Percentiles rank a stretch among this genome's conserved stretches.
phyloP scores from a whole-genome alignment of 2,113 vertebrate species.

The Eolophus roseicapilla region DNA sequence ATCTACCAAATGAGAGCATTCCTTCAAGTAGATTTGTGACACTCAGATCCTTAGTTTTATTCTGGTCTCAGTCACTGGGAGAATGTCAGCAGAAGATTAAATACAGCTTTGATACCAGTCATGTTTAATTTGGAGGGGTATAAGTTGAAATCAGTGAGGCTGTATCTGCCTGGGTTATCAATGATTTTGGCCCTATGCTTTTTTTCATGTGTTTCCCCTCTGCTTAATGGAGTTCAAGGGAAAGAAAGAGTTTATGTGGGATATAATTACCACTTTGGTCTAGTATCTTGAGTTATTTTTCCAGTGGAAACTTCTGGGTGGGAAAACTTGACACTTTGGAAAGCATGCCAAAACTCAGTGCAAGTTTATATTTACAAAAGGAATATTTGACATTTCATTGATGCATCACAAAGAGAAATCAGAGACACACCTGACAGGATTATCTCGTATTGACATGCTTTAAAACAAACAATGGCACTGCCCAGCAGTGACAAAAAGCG shows the following conservation, averaged over 20 bases:
- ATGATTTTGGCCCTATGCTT: background rate
- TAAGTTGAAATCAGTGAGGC: background rate
- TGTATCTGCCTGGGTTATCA: background rate
- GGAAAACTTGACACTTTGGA: background rate
- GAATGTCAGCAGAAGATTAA: background rate
- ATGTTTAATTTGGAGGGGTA: background rate
- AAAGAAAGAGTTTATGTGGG: background rate
- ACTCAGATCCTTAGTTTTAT: background rate
- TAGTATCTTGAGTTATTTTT: background rate
- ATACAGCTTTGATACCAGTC: background rate
- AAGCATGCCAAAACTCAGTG: background rate
- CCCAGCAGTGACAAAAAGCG: background rate
- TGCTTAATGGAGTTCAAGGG: background rate
- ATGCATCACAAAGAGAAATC: background rate
- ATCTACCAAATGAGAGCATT: background rate
- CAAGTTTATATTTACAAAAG: constrained; percentile 28
- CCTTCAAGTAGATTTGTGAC: background rate
- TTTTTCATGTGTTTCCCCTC: background rate
- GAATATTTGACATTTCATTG: constrained; percentile 18
- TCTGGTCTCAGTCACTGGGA: background rate
- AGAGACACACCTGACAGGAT: constrained; percentile 29
- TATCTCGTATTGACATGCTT: background rate
- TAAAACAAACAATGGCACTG: background rate
- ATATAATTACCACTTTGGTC: background rate
- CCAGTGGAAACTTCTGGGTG: constrained; percentile 14